These are phyloP conservation scores for Colius striatus DNA, from an alignment of 2,113 vertebrate genomes.

Conservation along the genomic window DNA sequence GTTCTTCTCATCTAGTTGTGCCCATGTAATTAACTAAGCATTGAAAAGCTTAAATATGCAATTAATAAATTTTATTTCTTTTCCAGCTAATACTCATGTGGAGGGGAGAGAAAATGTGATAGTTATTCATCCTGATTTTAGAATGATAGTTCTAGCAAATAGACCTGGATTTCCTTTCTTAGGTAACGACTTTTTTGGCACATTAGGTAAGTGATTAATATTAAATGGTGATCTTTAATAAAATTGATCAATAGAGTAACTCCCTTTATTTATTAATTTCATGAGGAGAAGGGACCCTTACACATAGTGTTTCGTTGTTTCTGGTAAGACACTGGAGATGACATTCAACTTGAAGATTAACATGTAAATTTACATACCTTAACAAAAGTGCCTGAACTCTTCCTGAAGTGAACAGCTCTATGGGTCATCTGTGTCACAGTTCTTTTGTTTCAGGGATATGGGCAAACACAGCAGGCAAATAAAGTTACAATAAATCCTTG, in stretches of 20 bases:
- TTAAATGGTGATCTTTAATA: not conserved
- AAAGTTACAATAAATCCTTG: not conserved
- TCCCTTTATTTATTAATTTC: not conserved
- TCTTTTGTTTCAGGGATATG: not conserved
- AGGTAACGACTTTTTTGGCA: constrained; percentile 97
- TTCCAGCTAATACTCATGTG: constrained; percentile 78
- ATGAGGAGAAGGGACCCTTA: not conserved
- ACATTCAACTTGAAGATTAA: not conserved
- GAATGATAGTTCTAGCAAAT: constrained; percentile 96
- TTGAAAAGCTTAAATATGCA: not conserved
- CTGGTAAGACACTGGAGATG: not conserved
- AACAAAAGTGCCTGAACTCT: not conserved
- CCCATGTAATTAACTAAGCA: not conserved
- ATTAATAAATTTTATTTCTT: constrained; percentile 32
- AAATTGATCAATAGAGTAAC: not conserved
- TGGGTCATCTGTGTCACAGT: not conserved
- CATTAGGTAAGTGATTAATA: constrained; percentile 84
- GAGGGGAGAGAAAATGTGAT: constrained; percentile 81
- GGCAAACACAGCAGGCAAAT: not conserved
- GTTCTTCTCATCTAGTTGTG: not conserved
- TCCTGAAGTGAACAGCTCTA: not conserved
- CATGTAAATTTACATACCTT: not conserved
- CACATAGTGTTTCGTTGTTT: not conserved
- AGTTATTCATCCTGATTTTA: constrained; percentile 94
- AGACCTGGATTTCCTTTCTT: constrained; percentile 97